A percentile compares a stretch with the other conserved stretches of the same genome.
These are phyloP conservation scores for Hydropsyche betteni DNA, from an alignment of 2,888 invertebrate species.

Conservation along the genomic window DNA sequence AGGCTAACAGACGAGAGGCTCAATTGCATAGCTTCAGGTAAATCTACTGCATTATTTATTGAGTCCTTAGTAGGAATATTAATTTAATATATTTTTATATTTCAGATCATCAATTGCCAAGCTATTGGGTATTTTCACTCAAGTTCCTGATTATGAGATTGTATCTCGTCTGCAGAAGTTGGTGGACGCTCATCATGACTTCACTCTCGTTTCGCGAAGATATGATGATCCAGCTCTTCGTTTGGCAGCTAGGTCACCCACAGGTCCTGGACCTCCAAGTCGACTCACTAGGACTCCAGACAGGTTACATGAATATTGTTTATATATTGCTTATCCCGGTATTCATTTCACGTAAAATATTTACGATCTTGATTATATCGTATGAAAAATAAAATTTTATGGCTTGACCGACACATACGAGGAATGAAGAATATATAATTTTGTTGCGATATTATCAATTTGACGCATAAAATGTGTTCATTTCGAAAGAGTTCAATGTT, in stretches of 20 bases:
- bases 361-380: conserved; percentile 18
- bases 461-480: too few species aligned
- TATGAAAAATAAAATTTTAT: conserved; percentile 12
- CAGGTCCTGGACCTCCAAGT: conserved; percentile 52
- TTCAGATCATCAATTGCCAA: conserved; percentile 75
- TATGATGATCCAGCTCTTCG: conserved; percentile 61
- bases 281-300: conserved; percentile 49
- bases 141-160: conserved; percentile 79
- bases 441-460: too few species aligned
- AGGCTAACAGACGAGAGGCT: conserved; percentile 78
- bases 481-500: too few species aligned
- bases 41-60: not conserved
- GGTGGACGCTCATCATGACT: conserved; percentile 87
- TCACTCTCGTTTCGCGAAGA: conserved; percentile 82
- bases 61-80: not conserved
- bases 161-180: conserved; percentile 82
- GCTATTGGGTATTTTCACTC: conserved; percentile 72
- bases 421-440: too few species aligned
- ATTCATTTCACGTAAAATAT: not conserved
- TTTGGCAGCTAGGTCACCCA: conserved; percentile 55
- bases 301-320: conserved; percentile 40
- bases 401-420: not conserved
- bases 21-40: conserved; percentile 79
- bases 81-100: not conserved
- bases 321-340: not conserved